Evolutionary conservation across 23 tunicate species (phyloP).

Genomic region (Trididemnum nubilum): DNA sequence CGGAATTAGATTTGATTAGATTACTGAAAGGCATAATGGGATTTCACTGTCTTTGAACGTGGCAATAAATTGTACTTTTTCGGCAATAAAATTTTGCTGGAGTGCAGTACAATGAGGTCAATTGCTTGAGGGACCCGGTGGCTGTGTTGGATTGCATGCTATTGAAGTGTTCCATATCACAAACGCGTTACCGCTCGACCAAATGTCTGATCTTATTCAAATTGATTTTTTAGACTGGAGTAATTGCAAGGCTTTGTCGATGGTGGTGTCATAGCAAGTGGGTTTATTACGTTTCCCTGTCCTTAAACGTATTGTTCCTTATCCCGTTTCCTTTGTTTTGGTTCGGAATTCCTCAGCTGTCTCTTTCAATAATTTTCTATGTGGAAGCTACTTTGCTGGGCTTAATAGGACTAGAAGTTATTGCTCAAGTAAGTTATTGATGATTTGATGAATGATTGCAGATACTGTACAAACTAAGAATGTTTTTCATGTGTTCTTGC

Average conservation of each 20-base stretch:
- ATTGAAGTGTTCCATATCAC: too few relatives aligned
- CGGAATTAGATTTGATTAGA: too few relatives aligned
- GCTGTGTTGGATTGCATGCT: too few relatives aligned
- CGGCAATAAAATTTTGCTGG: too few relatives aligned
- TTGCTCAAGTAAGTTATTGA: conserved; percentile 49
- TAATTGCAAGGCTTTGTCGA: conserved; percentile 25
- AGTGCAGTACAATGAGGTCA: too few relatives aligned
- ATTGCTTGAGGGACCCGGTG: too few relatives aligned
- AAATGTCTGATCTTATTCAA: too few relatives aligned
- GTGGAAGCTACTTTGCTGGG: conserved; percentile 26
- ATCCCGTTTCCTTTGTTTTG: conserved; percentile 59
- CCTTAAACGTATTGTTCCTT: conserved; percentile 50
- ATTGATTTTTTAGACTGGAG: conserved; percentile 13
- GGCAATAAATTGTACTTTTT: too few relatives aligned
- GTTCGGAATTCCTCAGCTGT: conserved; percentile 46
- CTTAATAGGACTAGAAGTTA: conserved; percentile 41
- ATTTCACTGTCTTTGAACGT: too few relatives aligned
- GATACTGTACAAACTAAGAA: background rate
- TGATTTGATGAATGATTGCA: too few relatives aligned
- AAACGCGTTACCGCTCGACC: too few relatives aligned
- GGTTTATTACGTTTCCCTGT: conserved; percentile 43
- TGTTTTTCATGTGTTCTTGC: background rate
- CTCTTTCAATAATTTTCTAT: conserved; percentile 8
- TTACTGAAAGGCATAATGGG: too few relatives aligned
- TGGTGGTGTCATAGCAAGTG: conserved; percentile 36